Conservation (phyloP, 1,140 invertebrate species). For the Chymomyza costata region DNA sequence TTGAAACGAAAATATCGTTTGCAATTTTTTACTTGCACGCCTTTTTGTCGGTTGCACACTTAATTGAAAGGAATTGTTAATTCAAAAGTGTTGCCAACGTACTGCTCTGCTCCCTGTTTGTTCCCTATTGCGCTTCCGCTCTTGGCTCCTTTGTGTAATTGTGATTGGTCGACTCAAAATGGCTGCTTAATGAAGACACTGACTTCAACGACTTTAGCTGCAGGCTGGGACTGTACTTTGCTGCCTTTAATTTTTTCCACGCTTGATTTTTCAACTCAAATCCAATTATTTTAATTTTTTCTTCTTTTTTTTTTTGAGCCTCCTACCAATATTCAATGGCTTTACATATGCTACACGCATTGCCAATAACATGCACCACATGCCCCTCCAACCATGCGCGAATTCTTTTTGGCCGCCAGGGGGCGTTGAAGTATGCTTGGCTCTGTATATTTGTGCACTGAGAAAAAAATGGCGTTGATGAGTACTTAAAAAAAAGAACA, state of each 20-base stretch:
- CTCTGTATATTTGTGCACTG: no score
- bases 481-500: no score
- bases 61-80: conserved; percentile 71
- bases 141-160: conserved; percentile 45
- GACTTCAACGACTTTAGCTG: no score
- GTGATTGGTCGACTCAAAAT: conserved; percentile 48
- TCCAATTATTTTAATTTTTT: conserved; percentile 36
- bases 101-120: neutral
- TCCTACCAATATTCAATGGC: no score
- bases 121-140: neutral
- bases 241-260: neutral
- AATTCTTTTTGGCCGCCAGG: conserved; percentile 4
- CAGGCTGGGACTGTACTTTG: conserved; percentile 16
- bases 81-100: conserved; percentile 37
- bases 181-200: conserved; percentile 34
- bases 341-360: no score
- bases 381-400: neutral
- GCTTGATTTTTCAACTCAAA: conserved; percentile 33
- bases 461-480: no score
- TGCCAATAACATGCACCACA: conserved; percentile 6
- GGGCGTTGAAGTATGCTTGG: conserved; percentile 8
- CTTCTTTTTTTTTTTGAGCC: no score
- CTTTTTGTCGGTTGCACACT: conserved; percentile 56
- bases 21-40: conserved; percentile 14
- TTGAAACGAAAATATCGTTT: conserved; percentile 69